These are phyloP conservation scores for Monodelphis domestica DNA, from an alignment of 2,797 vertebrate genomes.

Conservation along the genomic window DNA sequence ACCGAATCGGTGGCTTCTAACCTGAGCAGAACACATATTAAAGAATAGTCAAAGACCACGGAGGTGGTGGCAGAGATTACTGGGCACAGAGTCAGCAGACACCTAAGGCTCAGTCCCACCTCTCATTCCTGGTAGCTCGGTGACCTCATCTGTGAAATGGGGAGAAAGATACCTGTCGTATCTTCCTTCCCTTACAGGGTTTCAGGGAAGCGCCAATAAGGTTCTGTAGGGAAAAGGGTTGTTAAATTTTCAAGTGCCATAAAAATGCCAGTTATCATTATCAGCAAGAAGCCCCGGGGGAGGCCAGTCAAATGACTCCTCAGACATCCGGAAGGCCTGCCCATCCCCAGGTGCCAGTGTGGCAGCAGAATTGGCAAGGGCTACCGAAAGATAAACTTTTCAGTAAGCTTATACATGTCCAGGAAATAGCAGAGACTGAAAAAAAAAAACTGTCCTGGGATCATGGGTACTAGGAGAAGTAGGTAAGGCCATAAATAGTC, in stretches of 20 bases:
- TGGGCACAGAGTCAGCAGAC: not conserved
- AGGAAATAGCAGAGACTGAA: conserved; percentile 39
- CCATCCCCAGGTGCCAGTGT: not conserved
- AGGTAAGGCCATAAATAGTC: not conserved
- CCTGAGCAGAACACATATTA: not conserved
- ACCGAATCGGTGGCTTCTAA: not conserved
- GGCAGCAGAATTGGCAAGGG: conserved; percentile 22
- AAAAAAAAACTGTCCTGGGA: not conserved
- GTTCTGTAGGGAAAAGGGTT: not conserved
- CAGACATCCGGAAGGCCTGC: not conserved
- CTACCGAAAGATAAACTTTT: conserved; percentile 14
- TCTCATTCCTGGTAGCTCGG: not conserved
- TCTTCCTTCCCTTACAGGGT: not conserved
- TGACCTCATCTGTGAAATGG: not conserved
- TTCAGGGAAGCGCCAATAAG: not conserved
- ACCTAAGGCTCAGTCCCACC: not conserved
- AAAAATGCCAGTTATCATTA: not conserved
- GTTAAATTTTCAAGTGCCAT: not conserved
- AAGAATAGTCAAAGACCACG: not conserved
- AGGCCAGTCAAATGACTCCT: not conserved
- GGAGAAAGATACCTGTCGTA: not conserved
- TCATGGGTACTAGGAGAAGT: conserved; percentile 27
- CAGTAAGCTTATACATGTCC: conserved; percentile 21
- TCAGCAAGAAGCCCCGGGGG: not conserved
- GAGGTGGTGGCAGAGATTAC: not conserved